These are phyloP conservation scores for Berghia stephanieae DNA, from an alignment of 1,140 invertebrate species.

Conservation along the genomic window DNA sequence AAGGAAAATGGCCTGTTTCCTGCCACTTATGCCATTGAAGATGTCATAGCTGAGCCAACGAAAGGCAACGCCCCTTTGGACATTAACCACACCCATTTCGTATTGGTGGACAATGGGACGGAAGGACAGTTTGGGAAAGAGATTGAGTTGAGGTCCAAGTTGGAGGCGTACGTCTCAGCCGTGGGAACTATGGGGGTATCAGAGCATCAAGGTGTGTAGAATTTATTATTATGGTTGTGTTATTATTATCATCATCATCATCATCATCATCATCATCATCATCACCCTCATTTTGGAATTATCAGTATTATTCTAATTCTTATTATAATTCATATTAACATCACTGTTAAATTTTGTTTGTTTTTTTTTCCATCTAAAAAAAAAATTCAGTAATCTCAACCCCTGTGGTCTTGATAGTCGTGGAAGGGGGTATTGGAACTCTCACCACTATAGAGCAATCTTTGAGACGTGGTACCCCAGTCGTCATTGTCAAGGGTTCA, in stretches of 20 bases:
- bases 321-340: too few relatives aligned
- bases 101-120: slow-evolving; percentile 67
- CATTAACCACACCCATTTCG: slow-evolving; percentile 68
- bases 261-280: background rate
- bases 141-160: slow-evolving; percentile 59
- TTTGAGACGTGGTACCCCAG: slow-evolving; percentile 60
- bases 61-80: slow-evolving; percentile 52
- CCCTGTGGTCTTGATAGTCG: slow-evolving; percentile 65
- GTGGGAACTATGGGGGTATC: slow-evolving; percentile 55
- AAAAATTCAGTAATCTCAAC: slow-evolving; percentile 51
- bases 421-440: slow-evolving; percentile 66
- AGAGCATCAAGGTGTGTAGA: slow-evolving; percentile 42
- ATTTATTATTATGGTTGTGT: background rate
- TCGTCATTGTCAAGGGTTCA: slow-evolving; percentile 65
- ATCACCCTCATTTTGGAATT: background rate
- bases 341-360: too few relatives aligned
- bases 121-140: slow-evolving; percentile 62
- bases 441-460: slow-evolving; percentile 60
- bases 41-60: slow-evolving; percentile 29
- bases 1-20: slow-evolving; percentile 47
- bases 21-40: slow-evolving; percentile 46
- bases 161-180: slow-evolving; percentile 55
- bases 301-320: too few relatives aligned
- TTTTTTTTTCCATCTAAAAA: too few relatives aligned
- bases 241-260: too few relatives aligned